Percentiles rank a stretch among this genome's conserved stretches.
These are phyloP conservation scores for Chionis minor DNA, from an alignment of 2,113 vertebrate genomes.

Conservation along the genomic window DNA sequence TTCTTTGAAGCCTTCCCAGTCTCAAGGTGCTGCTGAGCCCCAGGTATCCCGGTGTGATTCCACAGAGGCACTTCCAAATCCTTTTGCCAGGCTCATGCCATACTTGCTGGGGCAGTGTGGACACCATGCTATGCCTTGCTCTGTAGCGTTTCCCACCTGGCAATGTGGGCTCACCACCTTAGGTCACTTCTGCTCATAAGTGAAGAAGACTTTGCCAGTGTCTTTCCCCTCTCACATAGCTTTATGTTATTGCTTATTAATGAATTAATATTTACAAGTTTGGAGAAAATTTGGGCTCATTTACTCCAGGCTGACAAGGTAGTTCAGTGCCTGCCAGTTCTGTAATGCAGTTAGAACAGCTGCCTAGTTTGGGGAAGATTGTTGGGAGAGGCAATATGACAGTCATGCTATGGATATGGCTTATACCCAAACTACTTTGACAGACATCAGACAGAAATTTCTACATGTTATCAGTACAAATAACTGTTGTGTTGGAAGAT, in stretches of 20 bases:
- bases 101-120: background rate
- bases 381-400: accelerated
- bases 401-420: background rate
- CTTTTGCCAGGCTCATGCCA: accelerated
- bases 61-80: background rate
- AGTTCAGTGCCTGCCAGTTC: background rate
- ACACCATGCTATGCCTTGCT: background rate
- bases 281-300: background rate
- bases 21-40: background rate
- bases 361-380: background rate
- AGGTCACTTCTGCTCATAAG: background rate
- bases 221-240: background rate
- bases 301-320: background rate
- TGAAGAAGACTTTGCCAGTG: background rate
- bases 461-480: background rate
- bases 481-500: background rate
- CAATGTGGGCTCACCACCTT: background rate
- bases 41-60: background rate
- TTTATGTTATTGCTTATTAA: background rate
- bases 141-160: background rate
- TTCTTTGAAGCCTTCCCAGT: background rate
- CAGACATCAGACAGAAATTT: background rate
- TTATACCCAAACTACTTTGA: background rate
- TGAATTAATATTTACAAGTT: background rate
- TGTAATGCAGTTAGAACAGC: background rate